Base-by-base conservation (phyloP, 2,888 invertebrate species). In the Zygothrica quintamaculata region DNA sequence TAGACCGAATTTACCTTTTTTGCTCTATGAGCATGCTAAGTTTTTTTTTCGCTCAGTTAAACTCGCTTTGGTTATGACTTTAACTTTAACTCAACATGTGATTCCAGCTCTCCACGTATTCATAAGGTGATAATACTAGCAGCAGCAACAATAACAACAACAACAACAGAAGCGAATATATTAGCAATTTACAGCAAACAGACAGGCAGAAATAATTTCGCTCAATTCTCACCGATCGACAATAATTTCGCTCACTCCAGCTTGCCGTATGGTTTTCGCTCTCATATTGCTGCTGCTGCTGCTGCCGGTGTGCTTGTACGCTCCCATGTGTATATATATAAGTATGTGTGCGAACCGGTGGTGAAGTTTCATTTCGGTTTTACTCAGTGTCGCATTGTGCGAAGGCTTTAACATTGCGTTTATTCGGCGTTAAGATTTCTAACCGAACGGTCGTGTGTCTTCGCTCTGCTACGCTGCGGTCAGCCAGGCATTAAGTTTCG, bases 391-490 rank as follows among this genome's bases (percentile, higher is more conserved):
- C 46, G 59, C 66, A 65, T 73, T 75, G 59, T 55, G 84, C 62
- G 47, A 72, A 67, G 56, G 69, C 71, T 79, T 56, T 74, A 76
- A 77, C 77, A 77, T 40, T 75, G 71, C 65, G 58, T 62, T 89
- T 89, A 90, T 90, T 90, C 90, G 86, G 84, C 88, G 80, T 84
- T 87, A 85, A 89, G 90, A 89, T 89, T 88, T 90, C 78, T 80
- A 77, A 84, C 77, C 82, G 90, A 87, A 88, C 90, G 90, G 90
- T 90, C 75, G 87, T 67, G 66, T 59, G 65, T 64, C 53, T 59
- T 39, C 58, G 67, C 48, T 37, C 55, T 59, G 68, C 61, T 42
- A 29, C 13, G 58, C 65, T 31, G 37, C 61, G 66, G 69, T 55
- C 59, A 56, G 65, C 53, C 46, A 22, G 25, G 12, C 33, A 31